Conservation (phyloP, 2,888 invertebrate genomes). For the Drosophila niveifrons region DNA sequence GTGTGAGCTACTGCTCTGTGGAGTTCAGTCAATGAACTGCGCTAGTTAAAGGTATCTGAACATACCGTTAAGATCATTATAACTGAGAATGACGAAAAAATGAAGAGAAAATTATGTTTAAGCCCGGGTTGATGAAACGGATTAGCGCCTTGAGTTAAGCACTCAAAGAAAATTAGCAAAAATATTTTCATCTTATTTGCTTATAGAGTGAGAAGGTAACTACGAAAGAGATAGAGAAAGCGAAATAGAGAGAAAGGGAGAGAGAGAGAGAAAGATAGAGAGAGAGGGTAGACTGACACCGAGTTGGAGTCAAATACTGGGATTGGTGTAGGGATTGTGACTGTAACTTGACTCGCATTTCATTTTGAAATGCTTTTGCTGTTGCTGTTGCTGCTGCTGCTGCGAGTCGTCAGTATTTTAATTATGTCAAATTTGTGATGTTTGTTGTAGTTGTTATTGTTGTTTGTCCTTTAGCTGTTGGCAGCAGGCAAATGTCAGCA, state of each 20-base stretch:
- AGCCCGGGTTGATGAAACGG: conserved; percentile 60
- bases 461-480: conserved; percentile 40
- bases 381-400: conserved; percentile 25
- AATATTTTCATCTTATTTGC: conserved; percentile 46
- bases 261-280: background rate
- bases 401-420: conserved; percentile 66
- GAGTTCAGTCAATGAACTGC: conserved; percentile 67
- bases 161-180: conserved; percentile 68
- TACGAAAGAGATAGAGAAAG: background rate
- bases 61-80: conserved; percentile 27
- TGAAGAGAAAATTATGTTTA: conserved; percentile 31
- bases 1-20: conserved; percentile 27
- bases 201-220: conserved; percentile 23
- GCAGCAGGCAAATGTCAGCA: conserved; percentile 79
- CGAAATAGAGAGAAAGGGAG: background rate
- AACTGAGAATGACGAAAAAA: conserved; percentile 11
- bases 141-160: conserved; percentile 61
- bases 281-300: background rate
- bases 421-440: conserved; percentile 77
- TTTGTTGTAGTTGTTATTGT: conserved; percentile 24
- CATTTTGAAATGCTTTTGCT: conserved; percentile 38
- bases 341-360: conserved; percentile 50
- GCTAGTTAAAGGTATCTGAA: conserved; percentile 51
- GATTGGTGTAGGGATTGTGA: conserved; percentile 31
- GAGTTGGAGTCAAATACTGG: conserved; percentile 1